phyloP scores from a whole-genome alignment of 2,888 invertebrate genomes.

The Anthrax anthrax region DNA sequence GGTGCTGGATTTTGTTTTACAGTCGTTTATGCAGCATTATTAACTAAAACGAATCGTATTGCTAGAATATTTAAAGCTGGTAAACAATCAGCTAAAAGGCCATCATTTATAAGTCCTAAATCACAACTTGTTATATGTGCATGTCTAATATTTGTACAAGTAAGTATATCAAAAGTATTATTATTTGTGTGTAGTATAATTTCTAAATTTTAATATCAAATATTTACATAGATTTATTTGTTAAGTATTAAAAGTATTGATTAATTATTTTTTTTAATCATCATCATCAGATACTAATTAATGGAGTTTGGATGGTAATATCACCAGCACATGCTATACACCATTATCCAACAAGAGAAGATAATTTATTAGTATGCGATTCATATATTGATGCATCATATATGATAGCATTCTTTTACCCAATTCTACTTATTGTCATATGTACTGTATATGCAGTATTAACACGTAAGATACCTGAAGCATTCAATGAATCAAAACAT shows the following conservation, averaged over 20 bases:
- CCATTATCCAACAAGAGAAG: constrained; percentile 81
- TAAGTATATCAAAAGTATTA: constrained; percentile 26
- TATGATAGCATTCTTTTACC: constrained; percentile 88
- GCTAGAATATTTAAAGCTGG: constrained; percentile 95
- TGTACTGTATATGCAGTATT: constrained; percentile 94
- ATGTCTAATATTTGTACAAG: constrained; percentile 77
- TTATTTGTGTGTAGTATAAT: no score
- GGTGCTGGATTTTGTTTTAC: constrained; percentile 93
- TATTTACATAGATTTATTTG: no score
- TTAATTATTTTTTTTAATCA: no score
- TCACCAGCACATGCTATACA: constrained; percentile 79
- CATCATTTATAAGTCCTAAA: constrained; percentile 82
- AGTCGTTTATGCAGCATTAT: constrained; percentile 88
- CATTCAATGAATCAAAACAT: constrained; percentile 96
- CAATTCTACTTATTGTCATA: constrained; percentile 74
- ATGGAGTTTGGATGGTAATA: constrained; percentile 83
- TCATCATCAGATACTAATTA: constrained; percentile 73
- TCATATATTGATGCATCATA: constrained; percentile 86
- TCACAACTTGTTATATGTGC: constrained; percentile 84
- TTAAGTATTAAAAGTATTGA: no score
- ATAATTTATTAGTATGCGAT: constrained; percentile 85
- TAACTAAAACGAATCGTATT: constrained; percentile 96
- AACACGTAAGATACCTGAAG: constrained; percentile 94
- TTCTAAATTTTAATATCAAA: no score
- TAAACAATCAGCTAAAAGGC: constrained; percentile 85